Percentiles rank a stretch among this genome's conserved stretches.
phyloP scores from a whole-genome alignment of 2,113 vertebrate genomes.

The Menidia beryllina region DNA sequence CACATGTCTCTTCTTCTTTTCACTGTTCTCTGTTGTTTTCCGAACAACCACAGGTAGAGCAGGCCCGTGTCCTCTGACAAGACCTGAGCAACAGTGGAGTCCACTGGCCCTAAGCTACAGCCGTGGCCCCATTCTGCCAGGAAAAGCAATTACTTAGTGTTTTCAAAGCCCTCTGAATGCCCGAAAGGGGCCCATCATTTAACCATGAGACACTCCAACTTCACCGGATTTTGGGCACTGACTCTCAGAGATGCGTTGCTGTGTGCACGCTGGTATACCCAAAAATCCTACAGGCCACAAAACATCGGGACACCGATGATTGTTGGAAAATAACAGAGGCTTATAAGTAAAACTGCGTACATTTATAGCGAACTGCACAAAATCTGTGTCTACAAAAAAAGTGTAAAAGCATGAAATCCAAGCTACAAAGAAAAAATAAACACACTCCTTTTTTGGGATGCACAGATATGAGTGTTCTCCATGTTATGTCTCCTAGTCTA shows the following conservation, averaged over 20 bases:
- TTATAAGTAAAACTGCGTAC: background rate
- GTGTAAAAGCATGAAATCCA: background rate
- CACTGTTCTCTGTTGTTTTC: background rate
- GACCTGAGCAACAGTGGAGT: conserved; percentile 48
- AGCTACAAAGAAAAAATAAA: background rate
- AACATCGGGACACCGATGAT: background rate
- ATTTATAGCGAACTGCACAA: background rate
- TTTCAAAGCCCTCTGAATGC: conserved; percentile 55
- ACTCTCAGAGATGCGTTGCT: conserved; percentile 12
- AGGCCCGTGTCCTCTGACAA: conserved; percentile 30
- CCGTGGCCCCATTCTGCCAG: conserved; percentile 79
- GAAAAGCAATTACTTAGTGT: conserved; percentile 79
- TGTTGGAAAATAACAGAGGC: background rate
- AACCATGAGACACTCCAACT: conserved; percentile 68
- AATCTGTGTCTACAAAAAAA: background rate
- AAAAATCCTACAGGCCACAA: background rate
- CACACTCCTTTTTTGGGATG: background rate
- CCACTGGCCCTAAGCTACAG: conserved; percentile 60
- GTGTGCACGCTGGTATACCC: background rate
- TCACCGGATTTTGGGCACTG: conserved; percentile 41
- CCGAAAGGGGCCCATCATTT: conserved; percentile 69
- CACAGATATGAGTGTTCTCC: background rate
- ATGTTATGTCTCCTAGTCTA: background rate
- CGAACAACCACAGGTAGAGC: conserved; percentile 8
- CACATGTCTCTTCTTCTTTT: background rate